Evolutionary conservation across 2,797 vertebrate species (phyloP).

Genomic region (Lateolabrax maculatus): DNA sequence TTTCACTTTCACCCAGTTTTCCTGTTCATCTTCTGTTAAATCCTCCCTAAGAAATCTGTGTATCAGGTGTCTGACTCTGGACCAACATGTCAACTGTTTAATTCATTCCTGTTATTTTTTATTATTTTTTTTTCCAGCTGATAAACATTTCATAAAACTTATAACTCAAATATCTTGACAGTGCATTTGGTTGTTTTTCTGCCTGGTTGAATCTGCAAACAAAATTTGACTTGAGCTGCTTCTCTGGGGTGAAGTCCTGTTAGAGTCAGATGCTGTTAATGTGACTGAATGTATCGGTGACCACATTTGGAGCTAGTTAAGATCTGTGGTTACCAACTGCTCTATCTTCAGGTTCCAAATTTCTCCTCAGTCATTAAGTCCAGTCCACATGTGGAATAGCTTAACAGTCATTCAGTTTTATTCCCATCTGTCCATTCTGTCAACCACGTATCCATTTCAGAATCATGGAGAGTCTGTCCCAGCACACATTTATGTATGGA

Average conservation of each 20-base stretch:
- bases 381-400: background rate
- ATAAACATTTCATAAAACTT: too few relatives aligned
- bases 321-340: background rate
- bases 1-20: too few relatives aligned
- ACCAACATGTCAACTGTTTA: too few relatives aligned
- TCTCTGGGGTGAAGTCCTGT: background rate
- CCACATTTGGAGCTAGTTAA: background rate
- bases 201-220: background rate
- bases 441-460: background rate
- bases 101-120: too few relatives aligned
- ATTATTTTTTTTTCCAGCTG: too few relatives aligned
- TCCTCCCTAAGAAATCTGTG: too few relatives aligned
- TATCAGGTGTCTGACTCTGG: too few relatives aligned
- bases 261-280: background rate
- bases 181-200: background rate
- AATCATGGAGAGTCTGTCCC: background rate
- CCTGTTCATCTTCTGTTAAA: too few relatives aligned
- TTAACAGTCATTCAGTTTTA: background rate
- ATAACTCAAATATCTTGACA: background rate
- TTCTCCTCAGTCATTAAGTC: slow-evolving; percentile 1
- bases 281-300: background rate
- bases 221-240: background rate
- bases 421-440: background rate
- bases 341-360: background rate
- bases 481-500: background rate